Evolutionary conservation across 1,140 invertebrate species (phyloP), one percentile per base, ranked within the genome.

Genomic region (Philopotamus ludificatus): DNA sequence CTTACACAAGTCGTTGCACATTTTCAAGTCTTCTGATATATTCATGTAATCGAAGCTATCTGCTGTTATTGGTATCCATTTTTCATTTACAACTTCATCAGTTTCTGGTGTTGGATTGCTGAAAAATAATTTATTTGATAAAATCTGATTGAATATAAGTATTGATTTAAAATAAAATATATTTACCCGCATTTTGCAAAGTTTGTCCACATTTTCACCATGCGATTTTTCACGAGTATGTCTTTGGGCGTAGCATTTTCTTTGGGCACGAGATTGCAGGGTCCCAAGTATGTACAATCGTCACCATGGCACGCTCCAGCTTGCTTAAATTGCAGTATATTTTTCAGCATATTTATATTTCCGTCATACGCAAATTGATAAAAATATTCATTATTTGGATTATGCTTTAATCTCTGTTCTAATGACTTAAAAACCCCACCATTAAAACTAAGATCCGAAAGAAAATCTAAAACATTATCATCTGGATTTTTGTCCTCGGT

Each of bases 101-200:
- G 41, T 4, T 21, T 44, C 39, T n/a, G 62, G 61, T 12, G 66
- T 64, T 34, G 66, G 66, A 47, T 68, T 45, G 8, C 66, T 64
- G 25, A 55, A 68, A 67, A 1, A 51, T 28, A 58, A 47, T 18
- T 4, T 15, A 20, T 8, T 47, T 47, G 18, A 47, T 47, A 34
- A 7, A 34, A 34, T 34, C 4, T 34, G n/a, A n/a, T n/a, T n/a
- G n/a, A n/a, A n/a, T n/a, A 34, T 34, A 34, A 7, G 12, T 34
- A 34, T 34, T 4, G 49, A 4, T 51, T 51, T 22, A 51, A 21
- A 4, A 23, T 25, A 53, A 10, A 4, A 18, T 55, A 58, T 65
- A 70, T 70, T 70, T 60, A 82, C 81, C 81, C 77, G 71, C 70
- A 77, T 73, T 76, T 81, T 12, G 80, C 80, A 67, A 83, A 83